Evolutionary conservation across 2,888 invertebrate species (phyloP).

Genomic region (Isoperla grammatica): DNA sequence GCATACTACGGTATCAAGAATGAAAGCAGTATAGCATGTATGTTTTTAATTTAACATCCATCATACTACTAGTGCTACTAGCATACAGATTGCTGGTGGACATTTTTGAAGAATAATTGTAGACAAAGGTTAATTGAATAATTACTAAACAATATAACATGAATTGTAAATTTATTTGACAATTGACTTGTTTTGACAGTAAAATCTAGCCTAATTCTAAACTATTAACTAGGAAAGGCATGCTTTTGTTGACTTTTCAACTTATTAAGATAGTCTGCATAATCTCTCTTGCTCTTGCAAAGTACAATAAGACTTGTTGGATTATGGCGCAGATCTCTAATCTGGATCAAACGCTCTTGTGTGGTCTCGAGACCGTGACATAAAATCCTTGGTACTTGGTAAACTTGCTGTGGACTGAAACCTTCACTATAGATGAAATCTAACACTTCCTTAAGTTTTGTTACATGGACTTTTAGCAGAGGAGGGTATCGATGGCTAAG

Average conservation of each 20-base stretch:
- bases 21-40: no score
- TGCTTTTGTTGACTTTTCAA: neutral
- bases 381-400: conserved; percentile 50
- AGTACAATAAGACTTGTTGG: conserved; percentile 51
- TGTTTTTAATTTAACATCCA: no score
- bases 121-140: no score
- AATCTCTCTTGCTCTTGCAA: conserved; percentile 52
- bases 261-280: conserved; percentile 9
- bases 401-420: conserved; percentile 50
- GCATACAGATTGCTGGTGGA: no score
- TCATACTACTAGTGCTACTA: no score
- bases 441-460: conserved; percentile 55
- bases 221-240: neutral
- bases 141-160: no score
- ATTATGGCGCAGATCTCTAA: conserved; percentile 46
- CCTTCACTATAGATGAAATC: conserved; percentile 53
- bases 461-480: conserved; percentile 50
- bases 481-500: conserved; percentile 51
- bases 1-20: no score
- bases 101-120: no score
- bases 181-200: no score
- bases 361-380: conserved; percentile 53
- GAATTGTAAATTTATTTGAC: no score
- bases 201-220: no score
- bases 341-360: conserved; percentile 47